phyloP scores from a whole-genome alignment of 2,888 invertebrate genomes.

The Chaetogeoica ovagalla region DNA sequence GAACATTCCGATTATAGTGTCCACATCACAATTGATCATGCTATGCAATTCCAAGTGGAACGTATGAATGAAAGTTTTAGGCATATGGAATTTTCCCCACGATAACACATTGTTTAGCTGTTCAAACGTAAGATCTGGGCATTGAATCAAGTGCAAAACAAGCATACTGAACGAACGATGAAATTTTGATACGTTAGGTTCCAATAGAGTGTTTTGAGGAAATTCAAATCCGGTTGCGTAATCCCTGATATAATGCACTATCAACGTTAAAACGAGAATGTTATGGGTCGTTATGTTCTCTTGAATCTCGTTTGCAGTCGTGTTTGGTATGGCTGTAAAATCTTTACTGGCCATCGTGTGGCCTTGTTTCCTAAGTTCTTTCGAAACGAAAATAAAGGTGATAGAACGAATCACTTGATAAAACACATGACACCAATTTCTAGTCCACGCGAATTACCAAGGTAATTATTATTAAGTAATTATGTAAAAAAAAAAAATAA shows the following conservation, averaged over 20 bases:
- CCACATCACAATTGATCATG: conserved; percentile 65
- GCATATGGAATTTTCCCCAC: conserved; percentile 66
- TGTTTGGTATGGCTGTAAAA: conserved; percentile 48
- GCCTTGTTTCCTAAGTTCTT: background rate
- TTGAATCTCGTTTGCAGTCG: conserved; percentile 56
- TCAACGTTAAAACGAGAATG: conserved; percentile 75
- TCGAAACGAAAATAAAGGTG: background rate
- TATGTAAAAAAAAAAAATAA: too few species aligned
- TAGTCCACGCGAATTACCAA: background rate
- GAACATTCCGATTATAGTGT: conserved; percentile 66
- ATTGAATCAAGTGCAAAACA: conserved; percentile 61
- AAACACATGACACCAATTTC: background rate
- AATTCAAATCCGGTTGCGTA: background rate
- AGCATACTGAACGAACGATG: conserved; percentile 44
- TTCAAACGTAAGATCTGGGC: conserved; percentile 75
- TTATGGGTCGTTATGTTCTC: conserved; percentile 79
- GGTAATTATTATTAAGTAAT: too few species aligned
- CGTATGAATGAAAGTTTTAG: conserved; percentile 65
- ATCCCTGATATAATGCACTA: conserved; percentile 58
- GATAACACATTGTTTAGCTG: conserved; percentile 70
- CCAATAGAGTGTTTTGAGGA: background rate
- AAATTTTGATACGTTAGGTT: conserved; percentile 11
- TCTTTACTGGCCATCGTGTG: conserved; percentile 21
- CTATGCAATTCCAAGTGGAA: conserved; percentile 67
- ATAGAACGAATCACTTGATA: background rate